Percentiles rank a stretch among this genome's conserved stretches.
Evolutionary conservation across 2,888 invertebrate genomes (phyloP).

Genomic region (Osedax fenrisi): DNA sequence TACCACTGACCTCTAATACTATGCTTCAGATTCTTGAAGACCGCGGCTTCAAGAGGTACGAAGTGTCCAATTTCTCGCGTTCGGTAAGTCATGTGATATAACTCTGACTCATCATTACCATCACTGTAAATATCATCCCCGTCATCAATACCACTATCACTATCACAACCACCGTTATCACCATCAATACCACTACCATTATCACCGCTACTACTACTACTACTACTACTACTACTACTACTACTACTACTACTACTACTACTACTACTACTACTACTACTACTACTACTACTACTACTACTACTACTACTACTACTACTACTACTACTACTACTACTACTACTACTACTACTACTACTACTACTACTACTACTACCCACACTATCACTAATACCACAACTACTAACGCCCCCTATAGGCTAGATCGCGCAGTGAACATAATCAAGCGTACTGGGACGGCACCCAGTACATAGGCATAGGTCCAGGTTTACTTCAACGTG

Average conservation of each 20-base stretch:
- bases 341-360: background rate
- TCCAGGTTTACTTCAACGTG: constrained; percentile 40
- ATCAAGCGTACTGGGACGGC: constrained; percentile 43
- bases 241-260: constrained; percentile 2
- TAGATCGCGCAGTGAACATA: constrained; percentile 42
- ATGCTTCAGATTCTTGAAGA: constrained; percentile 38
- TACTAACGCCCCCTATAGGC: too few relatives aligned
- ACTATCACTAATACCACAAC: background rate
- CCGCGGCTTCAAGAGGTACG: constrained; percentile 41
- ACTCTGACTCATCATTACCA: too few relatives aligned
- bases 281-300: background rate
- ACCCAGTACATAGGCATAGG: constrained; percentile 44
- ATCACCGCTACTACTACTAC: background rate
- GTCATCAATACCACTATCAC: too few relatives aligned
- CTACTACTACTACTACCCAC: too few relatives aligned
- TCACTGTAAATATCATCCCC: too few relatives aligned
- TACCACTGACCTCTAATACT: too few relatives aligned
- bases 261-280: background rate
- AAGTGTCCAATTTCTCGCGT: constrained; percentile 46
- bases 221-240: constrained; percentile 2
- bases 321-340: background rate
- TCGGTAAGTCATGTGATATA: too few relatives aligned
- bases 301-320: background rate
- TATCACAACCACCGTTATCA: too few relatives aligned
- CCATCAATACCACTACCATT: too few relatives aligned